Evolutionary conservation across 2,113 vertebrate species (phyloP).

Genomic region (Odocoileus virginianus): DNA sequence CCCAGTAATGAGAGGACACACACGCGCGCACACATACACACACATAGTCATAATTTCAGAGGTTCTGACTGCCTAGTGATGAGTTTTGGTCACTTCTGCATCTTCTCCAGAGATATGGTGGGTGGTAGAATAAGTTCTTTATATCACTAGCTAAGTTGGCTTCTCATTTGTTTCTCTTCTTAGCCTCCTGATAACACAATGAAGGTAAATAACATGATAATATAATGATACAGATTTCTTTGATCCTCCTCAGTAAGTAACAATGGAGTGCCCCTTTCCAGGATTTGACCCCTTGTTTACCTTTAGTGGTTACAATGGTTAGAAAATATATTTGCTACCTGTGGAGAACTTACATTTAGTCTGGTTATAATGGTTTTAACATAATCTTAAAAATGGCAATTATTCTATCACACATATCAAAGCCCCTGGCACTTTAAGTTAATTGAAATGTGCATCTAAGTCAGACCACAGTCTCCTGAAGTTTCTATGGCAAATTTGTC

Average conservation of each 20-base stretch:
- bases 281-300: not conserved
- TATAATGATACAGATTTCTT: not conserved
- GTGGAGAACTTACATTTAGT: not conserved
- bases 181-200: not conserved
- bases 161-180: not conserved
- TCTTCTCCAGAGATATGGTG: not conserved
- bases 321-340: not conserved
- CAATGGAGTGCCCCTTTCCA: not conserved
- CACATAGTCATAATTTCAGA: not conserved
- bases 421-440: not conserved
- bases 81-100: not conserved
- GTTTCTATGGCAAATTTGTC: constrained; percentile 58
- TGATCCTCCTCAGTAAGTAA: not conserved
- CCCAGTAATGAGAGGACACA: not conserved
- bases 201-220: not conserved
- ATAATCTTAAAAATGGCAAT: not conserved
- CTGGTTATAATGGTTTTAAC: not conserved
- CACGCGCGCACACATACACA: not conserved
- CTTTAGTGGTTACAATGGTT: not conserved
- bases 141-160: not conserved
- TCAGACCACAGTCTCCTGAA: constrained; percentile 36
- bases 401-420: not conserved
- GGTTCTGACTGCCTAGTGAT: not conserved
- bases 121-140: not conserved
- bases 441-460: constrained; percentile 20